Evolutionary conservation across 2,113 vertebrate genomes (phyloP), one percentile per base, ranked within the genome.

Genomic region (Alethe castanea): DNA sequence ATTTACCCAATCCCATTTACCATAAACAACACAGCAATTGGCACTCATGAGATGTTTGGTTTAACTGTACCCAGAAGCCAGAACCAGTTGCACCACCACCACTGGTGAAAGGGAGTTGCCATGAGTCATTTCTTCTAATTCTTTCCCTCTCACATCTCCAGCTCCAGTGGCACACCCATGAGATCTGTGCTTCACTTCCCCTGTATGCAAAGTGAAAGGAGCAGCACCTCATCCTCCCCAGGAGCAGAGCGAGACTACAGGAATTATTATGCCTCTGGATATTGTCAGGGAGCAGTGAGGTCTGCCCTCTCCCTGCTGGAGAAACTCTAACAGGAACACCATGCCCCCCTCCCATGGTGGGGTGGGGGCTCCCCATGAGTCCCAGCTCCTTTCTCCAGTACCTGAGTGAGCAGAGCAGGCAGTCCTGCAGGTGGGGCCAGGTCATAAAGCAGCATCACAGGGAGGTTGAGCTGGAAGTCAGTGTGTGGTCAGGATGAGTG

Each of bases 361-460:
- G 10, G 5, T 36, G 5, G 3, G 3, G 1, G 0, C 1, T 11
- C 22, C 45, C 45, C 28, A 36, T 2, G 38, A 54, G 9, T 13
- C 45, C 56, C 5, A 13, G 15, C 12, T 25, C n/a, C 33, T 72
- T 80, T 36, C 12, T 24, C 7, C 19, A 28, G 33, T 40, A 87
- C 26, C 70, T 76, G 70, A 69, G 56, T 3, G 8, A 38, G 10
- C 19, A 4, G 3, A 91, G 7, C 33, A 52, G 28, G 15, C 20
- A 85, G 52, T 54, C 2, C 17, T 74, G 45, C 14, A 66, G 72
- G 5, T 6, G 4, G 8, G 5, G 3, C 35, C 54, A 35, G 48
- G 14, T 36, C 20, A 14, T 3, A 28, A 53, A 11, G 36, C 28
- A 62, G 5, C 11, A n/a, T 6, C 1, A 2, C 8, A 53, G 35